These are phyloP conservation scores for Nasonovia ribisnigri DNA, from an alignment of 2,888 invertebrate genomes.

Conservation along the genomic window DNA sequence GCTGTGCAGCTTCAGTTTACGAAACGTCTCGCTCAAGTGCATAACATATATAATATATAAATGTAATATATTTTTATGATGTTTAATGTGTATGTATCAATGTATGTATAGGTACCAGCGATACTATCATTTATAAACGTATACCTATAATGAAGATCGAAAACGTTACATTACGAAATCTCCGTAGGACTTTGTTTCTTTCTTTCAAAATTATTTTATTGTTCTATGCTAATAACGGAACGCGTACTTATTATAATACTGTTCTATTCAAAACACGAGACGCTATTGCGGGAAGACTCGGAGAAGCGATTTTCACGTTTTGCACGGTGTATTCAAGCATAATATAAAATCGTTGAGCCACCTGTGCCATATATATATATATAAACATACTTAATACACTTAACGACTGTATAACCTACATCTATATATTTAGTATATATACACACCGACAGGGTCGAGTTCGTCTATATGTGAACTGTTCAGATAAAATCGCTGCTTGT, in stretches of 20 bases:
- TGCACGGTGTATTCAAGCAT: neutral
- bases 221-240: slow-evolving; percentile 35
- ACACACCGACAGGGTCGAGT: neutral
- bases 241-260: neutral
- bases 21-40: neutral
- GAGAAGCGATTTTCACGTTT: slow-evolving; percentile 20
- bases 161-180: slow-evolving; percentile 23
- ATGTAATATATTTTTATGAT: neutral
- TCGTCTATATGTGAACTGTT: neutral
- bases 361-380: neutral
- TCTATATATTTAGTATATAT: neutral
- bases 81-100: no score
- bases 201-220: neutral
- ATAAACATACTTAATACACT: neutral
- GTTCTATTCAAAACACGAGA: neutral
- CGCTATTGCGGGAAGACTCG: neutral
- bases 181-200: neutral
- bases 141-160: neutral
- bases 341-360: neutral
- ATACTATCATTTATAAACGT: neutral
- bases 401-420: slow-evolving; percentile 25
- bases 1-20: neutral
- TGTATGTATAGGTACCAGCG: neutral
- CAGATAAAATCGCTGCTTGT: neutral
- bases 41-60: neutral